Conservation (phyloP, 2,113 vertebrate species). For the Microtus oregoni region DNA sequence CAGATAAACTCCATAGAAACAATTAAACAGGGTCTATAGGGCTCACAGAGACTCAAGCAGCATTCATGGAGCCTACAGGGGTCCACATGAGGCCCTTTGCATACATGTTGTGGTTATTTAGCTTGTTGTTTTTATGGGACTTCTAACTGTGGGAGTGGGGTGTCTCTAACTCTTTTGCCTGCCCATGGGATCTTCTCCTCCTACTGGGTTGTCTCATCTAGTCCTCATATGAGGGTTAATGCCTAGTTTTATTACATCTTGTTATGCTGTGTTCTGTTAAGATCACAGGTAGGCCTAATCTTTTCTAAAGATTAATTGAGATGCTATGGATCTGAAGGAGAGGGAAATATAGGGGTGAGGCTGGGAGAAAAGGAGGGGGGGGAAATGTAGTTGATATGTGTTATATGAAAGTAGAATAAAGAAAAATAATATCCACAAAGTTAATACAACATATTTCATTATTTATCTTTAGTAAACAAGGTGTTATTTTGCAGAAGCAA, state of each 20-base stretch:
- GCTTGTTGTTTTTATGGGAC: background rate
- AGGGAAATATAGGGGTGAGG: background rate
- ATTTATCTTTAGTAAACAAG: slow-evolving; percentile 49
- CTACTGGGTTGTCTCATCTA: background rate
- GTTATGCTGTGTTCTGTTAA: background rate
- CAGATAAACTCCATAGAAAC: background rate
- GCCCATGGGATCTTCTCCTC: background rate
- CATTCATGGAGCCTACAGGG: background rate
- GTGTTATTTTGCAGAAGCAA: background rate
- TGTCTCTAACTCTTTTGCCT: background rate
- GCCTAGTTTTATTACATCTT: background rate
- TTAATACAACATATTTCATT: background rate
- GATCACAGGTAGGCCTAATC: background rate
- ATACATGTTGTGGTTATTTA: background rate
- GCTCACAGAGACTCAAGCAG: background rate
- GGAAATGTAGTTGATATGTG: background rate
- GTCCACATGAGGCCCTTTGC: background rate
- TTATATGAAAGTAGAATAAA: background rate
- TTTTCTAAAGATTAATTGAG: background rate
- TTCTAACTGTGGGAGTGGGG: background rate
- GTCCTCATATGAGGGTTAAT: background rate
- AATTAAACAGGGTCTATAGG: background rate
- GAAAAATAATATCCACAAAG: background rate
- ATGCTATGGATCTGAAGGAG: too few species aligned
- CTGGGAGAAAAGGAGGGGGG: background rate